Base-by-base conservation (phyloP, 2,113 vertebrate species). In the Microcebus tavaratra region DNA sequence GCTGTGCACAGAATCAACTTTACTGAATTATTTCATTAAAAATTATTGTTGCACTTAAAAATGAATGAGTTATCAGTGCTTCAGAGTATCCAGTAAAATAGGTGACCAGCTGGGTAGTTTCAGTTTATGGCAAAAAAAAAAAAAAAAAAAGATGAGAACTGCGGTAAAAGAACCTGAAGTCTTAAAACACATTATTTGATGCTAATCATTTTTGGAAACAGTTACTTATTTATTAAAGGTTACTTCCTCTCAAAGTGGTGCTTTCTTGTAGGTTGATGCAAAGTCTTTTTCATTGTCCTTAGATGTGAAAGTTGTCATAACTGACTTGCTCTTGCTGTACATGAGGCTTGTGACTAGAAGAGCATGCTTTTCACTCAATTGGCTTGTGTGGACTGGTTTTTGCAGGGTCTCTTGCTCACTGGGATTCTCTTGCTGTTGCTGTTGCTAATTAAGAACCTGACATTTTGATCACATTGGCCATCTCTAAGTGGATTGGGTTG, bases 171-270 rank as follows among this genome's bases (percentile, higher is more conserved):
- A 9, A 96, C 12, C 14, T 59, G 34, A 88, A 91, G 17, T 59
- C 78, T 95, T 95, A 87, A 94, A 68, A 29, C 14, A 59, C 0
- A 95, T 83, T 98, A 94, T 59, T 97, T 97, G 93, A 91, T 84
- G 6, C 39, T 92, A 65, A 31, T 88, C 0, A 27, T 96, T 97
- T 94, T 83, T 20, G 57, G 68, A 59, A 57, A 6, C 36, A 48
- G 63, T 89, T 94, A 90, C 53, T 94, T 81, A 78, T 61, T 82
- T 90, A 82, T 86, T 42, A 91, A 88, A 45, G 45, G 61, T 14
- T 72, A 76, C 72, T 89, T 96, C 90, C 29, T 95, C 10, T 90
- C 34, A 50, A 95, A 92, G 75, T 45, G 1, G 5, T 12, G 0
- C 67, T 65, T 80, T 67, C 84, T 91, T 1, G 36, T 59, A 79